Base-by-base conservation (phyloP, 2,888 invertebrate species). In the Galerucella pusilla region DNA sequence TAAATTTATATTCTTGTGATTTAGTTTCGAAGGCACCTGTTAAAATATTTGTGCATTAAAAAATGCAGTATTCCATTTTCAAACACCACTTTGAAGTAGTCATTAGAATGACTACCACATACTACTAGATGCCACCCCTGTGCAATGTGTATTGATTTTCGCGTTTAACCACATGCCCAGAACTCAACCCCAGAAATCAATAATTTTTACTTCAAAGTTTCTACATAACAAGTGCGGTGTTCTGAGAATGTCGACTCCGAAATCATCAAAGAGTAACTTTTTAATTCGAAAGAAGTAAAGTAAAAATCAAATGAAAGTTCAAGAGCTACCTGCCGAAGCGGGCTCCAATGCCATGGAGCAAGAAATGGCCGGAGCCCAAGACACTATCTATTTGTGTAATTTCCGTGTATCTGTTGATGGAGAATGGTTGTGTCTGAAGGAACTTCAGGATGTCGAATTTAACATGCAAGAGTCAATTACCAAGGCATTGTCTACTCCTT, bases 391-490 rank as follows among this genome's bases (percentile, higher is more conserved):
- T 89, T 89, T 98, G 87, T 98, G 98, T 90, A 98, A 98, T 88
- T 98, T 98, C 88, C 94, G 98, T 74, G 98, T 98, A 7, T 97
- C 97, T 69, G 98, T 98, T 61, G 97, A 98, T 85, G 98, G 98
- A 76, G 98, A 98, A 87, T 98, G 98, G 98, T 90, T 98, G 75
- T 98, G 98, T 86, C 89, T 98, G 73, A 96, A 97, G 87, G 97
- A 98, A 87, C 89, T 98, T 76, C 96, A 97, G 84, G 97, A 98
- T 88, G 94, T 97, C 85, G 96, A 96, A 85, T 90, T 90, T 81
- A 89, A 89, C 74, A 92, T 94, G 90, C 94, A 93, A 83, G 93
- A 94, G 81, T 90, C 94, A 77, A 91, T 91, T 83, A 91, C 90
- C 68, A 91, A 90, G 74, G 88, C 88, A 6, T 90, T 92, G n/a